A percentile compares a stretch with the other conserved stretches of the same genome.
phyloP scores from a whole-genome alignment of 2,888 invertebrate genomes.

The Microplitis deprimator region DNA sequence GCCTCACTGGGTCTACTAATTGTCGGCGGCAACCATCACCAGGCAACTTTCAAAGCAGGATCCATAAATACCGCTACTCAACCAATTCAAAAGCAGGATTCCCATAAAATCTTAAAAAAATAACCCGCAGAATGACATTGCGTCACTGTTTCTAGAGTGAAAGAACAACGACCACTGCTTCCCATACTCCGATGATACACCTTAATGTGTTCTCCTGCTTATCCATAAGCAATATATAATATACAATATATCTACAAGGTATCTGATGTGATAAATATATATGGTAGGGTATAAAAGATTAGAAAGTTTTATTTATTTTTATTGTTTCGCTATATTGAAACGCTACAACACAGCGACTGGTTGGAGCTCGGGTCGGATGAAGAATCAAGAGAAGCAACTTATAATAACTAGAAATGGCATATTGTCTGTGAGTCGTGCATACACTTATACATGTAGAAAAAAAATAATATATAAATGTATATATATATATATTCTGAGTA shows the following conservation, averaged over 20 bases:
- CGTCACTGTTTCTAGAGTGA: constrained; percentile 7
- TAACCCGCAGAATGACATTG: constrained; percentile 2
- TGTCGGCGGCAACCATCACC: constrained; percentile 33
- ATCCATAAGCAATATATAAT: not conserved
- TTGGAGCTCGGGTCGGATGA: not conserved
- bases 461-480: not conserved
- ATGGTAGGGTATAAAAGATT: not conserved
- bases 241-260: not conserved
- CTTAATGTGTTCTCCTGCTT: too few species aligned
- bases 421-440: constrained; percentile 16
- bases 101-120: constrained; percentile 24
- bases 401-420: constrained; percentile 19
- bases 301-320: not conserved
- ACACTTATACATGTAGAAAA: not conserved
- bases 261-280: constrained; percentile 1
- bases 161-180: not conserved
- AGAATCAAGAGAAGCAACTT: not conserved
- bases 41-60: constrained; percentile 21
- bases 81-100: constrained; percentile 33
- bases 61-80: constrained; percentile 43
- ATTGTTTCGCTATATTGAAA: not conserved
- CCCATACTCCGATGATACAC: not conserved
- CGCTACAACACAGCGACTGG: not conserved
- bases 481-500: not conserved
- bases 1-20: constrained; percentile 43